A percentile compares a stretch with the other conserved stretches of the same genome.
Evolutionary conservation across 1,140 invertebrate genomes (phyloP).

Genomic region (Hetaerina americana): DNA sequence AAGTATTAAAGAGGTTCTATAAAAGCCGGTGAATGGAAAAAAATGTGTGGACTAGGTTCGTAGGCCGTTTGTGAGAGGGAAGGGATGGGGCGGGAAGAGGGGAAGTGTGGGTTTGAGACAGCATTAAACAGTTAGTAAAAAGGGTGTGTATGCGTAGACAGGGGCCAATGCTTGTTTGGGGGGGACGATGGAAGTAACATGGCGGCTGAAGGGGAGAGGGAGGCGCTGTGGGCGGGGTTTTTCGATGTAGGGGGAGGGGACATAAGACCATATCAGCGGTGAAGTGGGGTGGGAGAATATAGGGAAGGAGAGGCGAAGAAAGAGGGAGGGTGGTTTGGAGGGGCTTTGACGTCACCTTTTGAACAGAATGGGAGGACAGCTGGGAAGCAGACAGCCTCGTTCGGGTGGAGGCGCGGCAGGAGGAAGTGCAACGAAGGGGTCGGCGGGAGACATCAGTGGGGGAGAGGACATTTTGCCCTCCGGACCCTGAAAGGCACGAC

Average conservation of each 20-base stretch:
- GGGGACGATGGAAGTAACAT: neutral
- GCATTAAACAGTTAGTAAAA: neutral
- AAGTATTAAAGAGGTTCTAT: too few relatives aligned
- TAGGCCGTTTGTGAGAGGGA: too few relatives aligned
- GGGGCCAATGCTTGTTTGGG: neutral
- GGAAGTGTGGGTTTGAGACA: neutral
- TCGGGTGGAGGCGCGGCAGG: neutral
- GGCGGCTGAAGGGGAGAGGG: neutral
- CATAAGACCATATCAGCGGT: too few relatives aligned
- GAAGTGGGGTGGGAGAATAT: neutral
- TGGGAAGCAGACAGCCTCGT: neutral
- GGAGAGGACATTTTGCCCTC: too few relatives aligned
- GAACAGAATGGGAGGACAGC: neutral
- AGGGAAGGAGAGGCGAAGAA: neutral
- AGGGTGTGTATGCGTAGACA: neutral
- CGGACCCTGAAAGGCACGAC: too few relatives aligned
- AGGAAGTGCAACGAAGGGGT: neutral
- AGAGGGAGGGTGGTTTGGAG: neutral
- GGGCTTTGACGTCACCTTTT: neutral
- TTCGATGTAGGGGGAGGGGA: too few relatives aligned
- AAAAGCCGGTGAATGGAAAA: neutral
- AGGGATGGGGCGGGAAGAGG: neutral
- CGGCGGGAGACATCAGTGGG: too few relatives aligned
- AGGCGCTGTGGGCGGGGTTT: too few relatives aligned
- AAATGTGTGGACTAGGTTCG: neutral